Conservation (phyloP, 2,888 invertebrate species). For the Chironomus riparius region DNA sequence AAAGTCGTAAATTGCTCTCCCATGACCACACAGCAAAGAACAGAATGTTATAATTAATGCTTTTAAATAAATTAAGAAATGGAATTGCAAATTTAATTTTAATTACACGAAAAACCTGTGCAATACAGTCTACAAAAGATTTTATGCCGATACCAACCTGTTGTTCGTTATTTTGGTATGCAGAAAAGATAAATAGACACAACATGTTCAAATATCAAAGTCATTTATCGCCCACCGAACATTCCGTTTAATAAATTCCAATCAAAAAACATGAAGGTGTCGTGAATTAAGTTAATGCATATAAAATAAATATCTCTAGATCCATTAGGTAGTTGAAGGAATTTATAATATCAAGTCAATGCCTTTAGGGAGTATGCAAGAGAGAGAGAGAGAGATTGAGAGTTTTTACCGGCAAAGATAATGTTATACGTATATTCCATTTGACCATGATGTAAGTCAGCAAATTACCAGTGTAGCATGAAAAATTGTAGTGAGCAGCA, state of each 20-base stretch:
- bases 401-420: neutral
- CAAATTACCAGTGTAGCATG: conserved; percentile 23
- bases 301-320: neutral
- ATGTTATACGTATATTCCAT: neutral
- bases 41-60: no score
- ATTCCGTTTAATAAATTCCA: neutral
- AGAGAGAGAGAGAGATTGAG: neutral
- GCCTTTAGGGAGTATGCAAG: neutral
- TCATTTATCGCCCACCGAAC: neutral
- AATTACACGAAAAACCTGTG: no score
- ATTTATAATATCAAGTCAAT: neutral
- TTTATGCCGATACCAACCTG: neutral
- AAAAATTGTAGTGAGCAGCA: neutral
- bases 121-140: neutral
- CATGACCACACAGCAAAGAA: no score
- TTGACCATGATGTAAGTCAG: conserved; percentile 24
- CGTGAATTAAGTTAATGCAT: neutral
- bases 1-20: no score
- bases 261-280: neutral
- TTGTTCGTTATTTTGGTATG: neutral
- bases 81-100: conserved; percentile 4
- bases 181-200: neutral
- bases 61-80: neutral
- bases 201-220: neutral
- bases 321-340: neutral